Evolutionary conservation across 2,113 vertebrate genomes (phyloP), one percentile per base, ranked within the genome.

Genomic region (Ictalurus punctatus): DNA sequence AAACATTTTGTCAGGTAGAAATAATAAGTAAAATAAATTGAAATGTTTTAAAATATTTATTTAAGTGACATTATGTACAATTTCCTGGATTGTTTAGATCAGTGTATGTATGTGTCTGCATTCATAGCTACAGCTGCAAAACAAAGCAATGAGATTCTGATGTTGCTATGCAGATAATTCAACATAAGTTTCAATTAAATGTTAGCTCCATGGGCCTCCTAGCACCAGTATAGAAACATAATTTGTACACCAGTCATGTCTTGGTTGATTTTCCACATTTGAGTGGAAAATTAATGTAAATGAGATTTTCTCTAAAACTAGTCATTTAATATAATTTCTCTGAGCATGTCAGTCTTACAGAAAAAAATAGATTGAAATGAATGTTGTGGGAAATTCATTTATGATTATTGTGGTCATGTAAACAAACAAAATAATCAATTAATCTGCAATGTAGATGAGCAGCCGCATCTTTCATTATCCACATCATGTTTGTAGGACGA

Each of bases 401-500:
- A 52, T 52, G 69, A 37, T 58, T 37, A 76, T 54, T 79, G 86
- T 65, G 23, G 52, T 86, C 59, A 58, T 23, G 58, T 59, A 82
- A 90, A 90, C 86, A 88, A 89, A 67, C 74, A 84, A 78, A 44
- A 87, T 54, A 65, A n/a, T 59, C 44, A 65, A 88, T 87, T 90
- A 85, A 89, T 88, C 86, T 85, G 34, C 16, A 3, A 3, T 30
- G 34, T 48, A 81, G 52, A 40, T 79, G 13, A 52, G 67, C 13
- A 23, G 67, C 74, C 30, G 17, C 79, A 30, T 71, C 86, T 54
- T 40, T 89, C 40, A 83, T 84, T 76, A 65, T 27, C 65, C 1
- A 52, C 6, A 21, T 21, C 0, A 34, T 58, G 80, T 86, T 23
- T 69, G 37, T 56, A 16, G 25, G 63, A 89, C 85, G 74, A 86